Conservation (phyloP, 92 coral and sea anemone species). For the Palythoa grandiflora region DNA sequence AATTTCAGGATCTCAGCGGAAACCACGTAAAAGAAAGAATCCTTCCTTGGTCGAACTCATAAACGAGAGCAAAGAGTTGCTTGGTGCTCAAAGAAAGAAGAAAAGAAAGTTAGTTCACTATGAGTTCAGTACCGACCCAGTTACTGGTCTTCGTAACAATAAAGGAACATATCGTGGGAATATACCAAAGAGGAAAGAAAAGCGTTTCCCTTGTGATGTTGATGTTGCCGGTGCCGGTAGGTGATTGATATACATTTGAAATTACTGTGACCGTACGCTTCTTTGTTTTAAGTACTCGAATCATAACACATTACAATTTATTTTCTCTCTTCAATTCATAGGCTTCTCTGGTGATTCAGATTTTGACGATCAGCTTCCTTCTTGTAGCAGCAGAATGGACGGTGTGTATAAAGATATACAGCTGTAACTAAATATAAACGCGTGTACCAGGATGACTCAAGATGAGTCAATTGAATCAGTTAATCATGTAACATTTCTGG, state of each 20-base stretch:
- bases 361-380: neutral
- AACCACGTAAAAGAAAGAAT: constrained; percentile 38
- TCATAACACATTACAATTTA: no score
- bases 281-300: no score
- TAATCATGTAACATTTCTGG: neutral
- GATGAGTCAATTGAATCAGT: neutral
- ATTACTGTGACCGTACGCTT: no score
- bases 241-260: neutral
- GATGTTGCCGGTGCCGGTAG: constrained; percentile 9
- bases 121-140: constrained; percentile 43
- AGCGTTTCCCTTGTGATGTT: constrained; percentile 11
- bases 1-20: constrained; percentile 12
- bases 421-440: neutral
- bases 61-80: constrained; percentile 14
- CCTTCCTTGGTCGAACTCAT: constrained; percentile 41
- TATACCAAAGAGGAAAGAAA: neutral
- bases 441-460: neutral
- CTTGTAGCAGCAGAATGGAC: neutral
- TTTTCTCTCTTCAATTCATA: no score
- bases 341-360: neutral
- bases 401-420: neutral
- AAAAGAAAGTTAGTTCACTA: constrained; percentile 13
- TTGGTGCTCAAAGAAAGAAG: constrained; percentile 15
- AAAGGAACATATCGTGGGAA: constrained; percentile 45
- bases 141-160: constrained; percentile 41